Conservation (phyloP, 2,797 vertebrate species). For the Micrastur ruficollis region DNA sequence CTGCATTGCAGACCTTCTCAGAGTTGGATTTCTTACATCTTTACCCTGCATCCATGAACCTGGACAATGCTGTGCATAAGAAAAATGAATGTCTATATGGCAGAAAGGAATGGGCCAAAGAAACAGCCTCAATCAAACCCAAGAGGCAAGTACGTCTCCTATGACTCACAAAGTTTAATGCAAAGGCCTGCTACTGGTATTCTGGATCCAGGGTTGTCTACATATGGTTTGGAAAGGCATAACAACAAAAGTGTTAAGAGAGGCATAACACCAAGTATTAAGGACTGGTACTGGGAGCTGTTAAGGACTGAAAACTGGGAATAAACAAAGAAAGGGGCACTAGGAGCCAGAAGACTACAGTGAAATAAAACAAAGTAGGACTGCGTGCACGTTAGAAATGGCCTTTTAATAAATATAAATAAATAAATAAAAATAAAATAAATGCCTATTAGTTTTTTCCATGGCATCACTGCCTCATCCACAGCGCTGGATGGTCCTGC, state of each 20-base stretch:
- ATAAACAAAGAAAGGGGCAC: neutral
- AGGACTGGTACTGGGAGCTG: neutral
- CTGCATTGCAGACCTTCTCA: neutral
- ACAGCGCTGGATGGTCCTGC: fast-evolving
- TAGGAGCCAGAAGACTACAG: neutral
- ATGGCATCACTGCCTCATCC: neutral
- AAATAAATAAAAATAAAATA: too few relatives aligned
- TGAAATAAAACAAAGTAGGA: neutral
- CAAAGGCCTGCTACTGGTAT: neutral
- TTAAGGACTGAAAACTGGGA: neutral
- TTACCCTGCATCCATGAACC: neutral
- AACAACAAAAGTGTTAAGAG: neutral
- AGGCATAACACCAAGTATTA: neutral
- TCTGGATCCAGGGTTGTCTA: neutral
- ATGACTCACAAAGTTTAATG: neutral
- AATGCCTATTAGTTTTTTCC: neutral
- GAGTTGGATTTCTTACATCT: neutral
- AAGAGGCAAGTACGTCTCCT: neutral
- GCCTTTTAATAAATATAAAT: neutral
- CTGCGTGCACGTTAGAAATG: fast-evolving
- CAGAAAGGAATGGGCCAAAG: neutral
- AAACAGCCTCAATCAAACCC: neutral
- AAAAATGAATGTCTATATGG: neutral
- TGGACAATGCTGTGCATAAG: fast-evolving
- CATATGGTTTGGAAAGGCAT: neutral